These are phyloP conservation scores for Mayetiola destructor DNA, from an alignment of 2,888 invertebrate species.

Conservation along the genomic window DNA sequence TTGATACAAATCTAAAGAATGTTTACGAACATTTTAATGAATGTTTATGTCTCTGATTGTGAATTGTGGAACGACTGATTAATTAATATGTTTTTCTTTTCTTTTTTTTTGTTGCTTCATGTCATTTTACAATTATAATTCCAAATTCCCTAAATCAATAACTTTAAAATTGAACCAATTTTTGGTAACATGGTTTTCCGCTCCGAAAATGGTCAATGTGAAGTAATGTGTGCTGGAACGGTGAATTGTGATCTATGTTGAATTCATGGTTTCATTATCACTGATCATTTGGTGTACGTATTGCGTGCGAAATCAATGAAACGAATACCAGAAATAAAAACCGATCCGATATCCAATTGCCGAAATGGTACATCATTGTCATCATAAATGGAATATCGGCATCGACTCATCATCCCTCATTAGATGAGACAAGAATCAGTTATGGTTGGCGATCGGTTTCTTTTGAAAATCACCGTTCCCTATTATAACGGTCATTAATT, in stretches of 20 bases:
- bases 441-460: background rate
- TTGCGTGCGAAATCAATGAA: background rate
- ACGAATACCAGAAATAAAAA: background rate
- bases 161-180: too few relatives aligned
- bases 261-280: background rate
- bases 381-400: background rate
- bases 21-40: too few relatives aligned
- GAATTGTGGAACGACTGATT: too few relatives aligned
- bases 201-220: background rate
- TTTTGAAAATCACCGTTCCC: slow-evolving; percentile 7
- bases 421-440: background rate
- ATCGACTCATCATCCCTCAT: background rate
- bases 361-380: background rate
- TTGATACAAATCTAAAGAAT: too few relatives aligned
- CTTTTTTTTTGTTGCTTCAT: background rate
- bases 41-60: too few relatives aligned
- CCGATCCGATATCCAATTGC: background rate
- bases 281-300: background rate
- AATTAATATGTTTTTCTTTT: too few relatives aligned
- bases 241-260: background rate
- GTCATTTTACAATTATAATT: background rate
- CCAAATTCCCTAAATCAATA: too few relatives aligned
- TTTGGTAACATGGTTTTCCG: background rate
- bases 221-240: too few relatives aligned
- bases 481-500: slow-evolving; percentile 9